Evolutionary conservation across 1,140 invertebrate species (phyloP).

Genomic region (Leptinotarsa defecta): DNA sequence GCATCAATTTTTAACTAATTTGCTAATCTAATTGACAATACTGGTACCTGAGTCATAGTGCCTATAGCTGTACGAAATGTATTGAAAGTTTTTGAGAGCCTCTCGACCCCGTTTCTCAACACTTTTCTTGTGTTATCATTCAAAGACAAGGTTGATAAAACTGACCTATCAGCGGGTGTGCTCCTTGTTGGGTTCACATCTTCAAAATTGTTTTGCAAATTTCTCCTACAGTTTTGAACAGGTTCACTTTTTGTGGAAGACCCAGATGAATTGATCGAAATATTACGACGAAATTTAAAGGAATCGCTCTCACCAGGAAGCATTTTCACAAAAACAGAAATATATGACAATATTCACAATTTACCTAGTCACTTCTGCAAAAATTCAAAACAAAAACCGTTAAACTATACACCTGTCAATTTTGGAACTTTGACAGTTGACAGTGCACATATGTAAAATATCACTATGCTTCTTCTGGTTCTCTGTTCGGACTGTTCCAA

Average conservation of each 20-base stretch:
- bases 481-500: too few species aligned
- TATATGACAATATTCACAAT: too few species aligned
- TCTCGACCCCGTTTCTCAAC: slow-evolving; percentile 61
- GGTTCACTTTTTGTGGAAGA: slow-evolving; percentile 36
- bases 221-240: slow-evolving; percentile 40
- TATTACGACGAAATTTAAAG: slow-evolving; percentile 44
- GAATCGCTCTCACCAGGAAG: slow-evolving; percentile 38
- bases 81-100: slow-evolving; percentile 64
- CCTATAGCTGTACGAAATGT: slow-evolving; percentile 63
- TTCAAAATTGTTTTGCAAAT: slow-evolving; percentile 46
- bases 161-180: slow-evolving; percentile 39
- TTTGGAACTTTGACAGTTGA: background rate
- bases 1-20: background rate
- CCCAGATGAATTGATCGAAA: slow-evolving; percentile 35
- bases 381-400: slow-evolving; percentile 15
- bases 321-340: background rate
- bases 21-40: background rate
- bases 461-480: too few species aligned
- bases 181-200: slow-evolving; percentile 13
- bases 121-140: slow-evolving; percentile 56
- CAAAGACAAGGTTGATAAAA: slow-evolving; percentile 51
- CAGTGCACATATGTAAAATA: background rate
- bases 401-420: background rate
- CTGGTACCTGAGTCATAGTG: slow-evolving; percentile 63
- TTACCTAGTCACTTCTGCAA: background rate